Percentiles rank a stretch among this genome's conserved stretches.
Evolutionary conservation across 2,888 invertebrate species (phyloP).

Genomic region (Prostheceraeus crozeri): DNA sequence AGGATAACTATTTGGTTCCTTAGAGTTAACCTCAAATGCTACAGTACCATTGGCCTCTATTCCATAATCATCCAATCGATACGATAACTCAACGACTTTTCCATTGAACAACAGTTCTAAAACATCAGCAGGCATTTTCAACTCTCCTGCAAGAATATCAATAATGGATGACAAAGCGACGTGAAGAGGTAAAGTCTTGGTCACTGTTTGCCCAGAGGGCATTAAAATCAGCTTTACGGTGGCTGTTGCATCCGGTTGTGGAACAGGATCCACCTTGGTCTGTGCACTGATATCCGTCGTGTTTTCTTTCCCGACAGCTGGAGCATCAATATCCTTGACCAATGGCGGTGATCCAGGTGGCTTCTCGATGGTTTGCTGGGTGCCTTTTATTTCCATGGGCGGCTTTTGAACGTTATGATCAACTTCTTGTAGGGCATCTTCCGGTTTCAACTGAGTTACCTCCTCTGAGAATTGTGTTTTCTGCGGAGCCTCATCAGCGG

Average conservation of each 20-base stretch:
- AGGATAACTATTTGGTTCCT: conserved; percentile 53
- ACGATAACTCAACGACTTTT: conserved; percentile 46
- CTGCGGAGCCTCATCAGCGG: too few relatives aligned
- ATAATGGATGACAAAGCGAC: conserved; percentile 51
- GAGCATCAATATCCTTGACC: conserved; percentile 21
- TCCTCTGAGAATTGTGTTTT: too few relatives aligned
- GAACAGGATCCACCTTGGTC: conserved; percentile 1
- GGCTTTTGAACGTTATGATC: too few relatives aligned
- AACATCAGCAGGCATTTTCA: conserved; percentile 49
- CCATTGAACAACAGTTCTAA: conserved; percentile 53
- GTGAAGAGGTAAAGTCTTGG: conserved; percentile 50
- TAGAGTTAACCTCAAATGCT: conserved; percentile 53
- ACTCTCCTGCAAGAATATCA: conserved; percentile 50
- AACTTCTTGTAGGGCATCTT: too few relatives aligned
- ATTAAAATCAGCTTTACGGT: conserved; percentile 55
- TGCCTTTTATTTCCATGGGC: too few relatives aligned
- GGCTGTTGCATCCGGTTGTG: conserved; percentile 38
- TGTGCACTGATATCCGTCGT: conserved; percentile 35
- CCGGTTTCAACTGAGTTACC: too few relatives aligned
- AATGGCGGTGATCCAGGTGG: background rate
- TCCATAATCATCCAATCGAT: conserved; percentile 50
- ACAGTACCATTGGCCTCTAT: conserved; percentile 55
- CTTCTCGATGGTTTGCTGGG: conserved; percentile 2
- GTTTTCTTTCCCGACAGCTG: conserved; percentile 37
- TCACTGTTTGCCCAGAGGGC: conserved; percentile 54